A percentile compares a stretch with the other conserved stretches of the same genome.
Conservation (phyloP, 1,140 invertebrate genomes). For the Paraescarpia echinospica region DNA sequence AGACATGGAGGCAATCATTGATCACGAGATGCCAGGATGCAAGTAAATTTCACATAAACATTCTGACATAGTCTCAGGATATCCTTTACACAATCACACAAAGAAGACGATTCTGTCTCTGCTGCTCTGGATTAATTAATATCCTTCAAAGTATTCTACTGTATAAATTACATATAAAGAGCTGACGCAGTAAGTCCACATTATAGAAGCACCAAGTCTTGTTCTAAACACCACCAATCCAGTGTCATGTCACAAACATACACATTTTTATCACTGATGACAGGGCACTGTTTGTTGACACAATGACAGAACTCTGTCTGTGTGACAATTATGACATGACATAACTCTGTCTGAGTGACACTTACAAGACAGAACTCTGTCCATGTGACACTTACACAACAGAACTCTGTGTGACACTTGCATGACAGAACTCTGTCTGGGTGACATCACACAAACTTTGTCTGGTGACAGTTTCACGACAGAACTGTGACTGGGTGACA, state of each 20-base stretch:
- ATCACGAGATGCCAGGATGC: too few relatives aligned
- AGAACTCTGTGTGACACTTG: too few relatives aligned
- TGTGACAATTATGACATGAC: background rate
- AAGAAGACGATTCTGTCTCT: background rate
- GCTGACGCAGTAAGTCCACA: background rate
- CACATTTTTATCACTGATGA: background rate
- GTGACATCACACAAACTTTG: too few relatives aligned
- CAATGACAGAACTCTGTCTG: background rate
- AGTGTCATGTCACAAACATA: background rate
- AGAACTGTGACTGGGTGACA: too few relatives aligned
- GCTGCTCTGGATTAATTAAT: background rate
- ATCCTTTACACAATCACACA: background rate
- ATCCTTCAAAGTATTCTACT: background rate
- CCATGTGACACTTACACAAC: too few relatives aligned
- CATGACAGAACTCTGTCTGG: background rate
- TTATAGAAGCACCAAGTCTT: background rate
- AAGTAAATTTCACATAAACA: background rate
- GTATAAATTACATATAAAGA: background rate
- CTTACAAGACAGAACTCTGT: background rate
- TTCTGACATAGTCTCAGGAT: background rate
- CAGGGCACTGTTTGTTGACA: background rate
- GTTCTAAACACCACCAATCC: background rate
- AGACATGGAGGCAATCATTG: too few relatives aligned
- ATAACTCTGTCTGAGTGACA: background rate
- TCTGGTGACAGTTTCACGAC: too few relatives aligned